A percentile compares a stretch with the other conserved stretches of the same genome.
Evolutionary conservation across 2,888 invertebrate genomes (phyloP).

Genomic region (Pocota personata): DNA sequence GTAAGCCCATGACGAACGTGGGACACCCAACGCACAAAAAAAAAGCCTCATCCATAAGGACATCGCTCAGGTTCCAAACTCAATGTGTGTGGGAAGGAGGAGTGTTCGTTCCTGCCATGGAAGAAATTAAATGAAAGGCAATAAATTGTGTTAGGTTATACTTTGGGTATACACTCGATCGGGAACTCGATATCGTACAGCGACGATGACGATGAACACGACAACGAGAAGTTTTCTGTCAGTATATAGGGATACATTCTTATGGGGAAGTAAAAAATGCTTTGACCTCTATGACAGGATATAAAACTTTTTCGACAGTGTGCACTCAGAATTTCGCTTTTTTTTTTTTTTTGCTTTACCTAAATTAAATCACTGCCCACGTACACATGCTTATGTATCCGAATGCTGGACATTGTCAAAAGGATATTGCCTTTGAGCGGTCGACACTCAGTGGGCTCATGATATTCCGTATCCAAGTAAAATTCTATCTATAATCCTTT

Average conservation of each 20-base stretch:
- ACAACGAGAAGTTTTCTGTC: slow-evolving; percentile 34
- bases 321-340: slow-evolving; percentile 25
- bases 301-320: slow-evolving; percentile 58
- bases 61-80: slow-evolving; percentile 31
- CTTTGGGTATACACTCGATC: slow-evolving; percentile 67
- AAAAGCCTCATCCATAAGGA: slow-evolving; percentile 1
- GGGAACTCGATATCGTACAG: slow-evolving; percentile 57
- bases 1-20: slow-evolving; percentile 28
- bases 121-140: slow-evolving; percentile 69
- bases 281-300: slow-evolving; percentile 44
- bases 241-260: slow-evolving; percentile 39
- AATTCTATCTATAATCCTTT: too few relatives aligned
- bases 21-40: slow-evolving; percentile 20
- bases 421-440: not conserved
- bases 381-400: not conserved
- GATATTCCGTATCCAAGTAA: not conserved
- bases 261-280: slow-evolving; percentile 7
- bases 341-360: slow-evolving; percentile 6
- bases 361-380: slow-evolving; percentile 15
- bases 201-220: slow-evolving; percentile 33
- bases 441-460: not conserved
- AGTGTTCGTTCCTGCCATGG: slow-evolving; percentile 22
- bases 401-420: not conserved
- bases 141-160: slow-evolving; percentile 71
- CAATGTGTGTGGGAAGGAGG: not conserved